These are phyloP conservation scores for Steinernema khuongi DNA, from an alignment of 1,140 invertebrate genomes.

Conservation along the genomic window DNA sequence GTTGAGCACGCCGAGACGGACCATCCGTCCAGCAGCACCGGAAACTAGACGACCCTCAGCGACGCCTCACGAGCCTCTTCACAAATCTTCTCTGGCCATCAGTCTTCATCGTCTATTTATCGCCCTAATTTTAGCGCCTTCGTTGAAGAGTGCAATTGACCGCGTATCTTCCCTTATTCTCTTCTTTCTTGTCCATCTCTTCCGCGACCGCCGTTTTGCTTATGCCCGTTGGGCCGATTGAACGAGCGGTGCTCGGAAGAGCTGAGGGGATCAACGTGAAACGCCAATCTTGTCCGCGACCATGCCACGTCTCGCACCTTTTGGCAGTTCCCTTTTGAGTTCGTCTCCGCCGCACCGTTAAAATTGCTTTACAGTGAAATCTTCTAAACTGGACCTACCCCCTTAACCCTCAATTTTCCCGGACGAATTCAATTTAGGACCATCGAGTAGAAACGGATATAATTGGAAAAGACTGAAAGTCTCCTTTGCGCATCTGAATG, in stretches of 20 bases:
- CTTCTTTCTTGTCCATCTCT: not conserved
- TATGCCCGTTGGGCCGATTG: not conserved
- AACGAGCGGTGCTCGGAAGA: not conserved
- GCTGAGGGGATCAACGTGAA: not conserved
- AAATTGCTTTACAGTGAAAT: not conserved
- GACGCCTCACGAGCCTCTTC: constrained; percentile 9
- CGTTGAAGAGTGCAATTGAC: constrained; percentile 9
- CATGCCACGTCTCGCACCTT: not conserved
- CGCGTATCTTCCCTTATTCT: constrained; percentile 7
- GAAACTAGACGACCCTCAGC: not conserved
- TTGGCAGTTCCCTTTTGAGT: not conserved
- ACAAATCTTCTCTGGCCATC: constrained; percentile 4
- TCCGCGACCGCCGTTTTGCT: not conserved
- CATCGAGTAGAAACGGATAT: not conserved
- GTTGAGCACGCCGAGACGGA: not conserved
- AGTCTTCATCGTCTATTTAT: constrained; percentile 17
- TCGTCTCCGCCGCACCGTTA: not conserved
- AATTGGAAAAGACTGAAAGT: not conserved
- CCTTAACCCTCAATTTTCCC: not conserved
- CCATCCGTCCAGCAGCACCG: not conserved
- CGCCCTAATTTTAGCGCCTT: constrained; percentile 15
- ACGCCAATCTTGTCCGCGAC: not conserved
- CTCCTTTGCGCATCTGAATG: not conserved
- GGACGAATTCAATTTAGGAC: not conserved
- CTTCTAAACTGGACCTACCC: not conserved